A percentile compares a stretch with the other conserved stretches of the same genome.
These are phyloP conservation scores for Alectoris magna DNA, from an alignment of 2,797 vertebrate genomes.

Conservation along the genomic window DNA sequence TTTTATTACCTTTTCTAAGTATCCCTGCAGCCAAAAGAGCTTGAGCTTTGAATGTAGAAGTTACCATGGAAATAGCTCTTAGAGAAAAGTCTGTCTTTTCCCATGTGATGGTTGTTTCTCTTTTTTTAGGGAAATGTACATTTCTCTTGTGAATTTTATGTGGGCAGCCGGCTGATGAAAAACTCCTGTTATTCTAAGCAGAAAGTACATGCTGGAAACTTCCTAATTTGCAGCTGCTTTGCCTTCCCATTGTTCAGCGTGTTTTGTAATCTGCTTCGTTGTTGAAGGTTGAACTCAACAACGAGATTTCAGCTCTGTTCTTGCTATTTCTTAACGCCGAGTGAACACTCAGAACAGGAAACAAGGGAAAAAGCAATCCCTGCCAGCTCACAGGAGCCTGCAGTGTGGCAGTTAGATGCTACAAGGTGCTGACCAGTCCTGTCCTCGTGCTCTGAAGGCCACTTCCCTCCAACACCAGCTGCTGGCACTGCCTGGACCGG, in stretches of 20 bases:
- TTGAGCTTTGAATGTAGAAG: conserved; percentile 3
- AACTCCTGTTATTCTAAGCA: neutral
- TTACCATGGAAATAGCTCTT: conserved; percentile 60
- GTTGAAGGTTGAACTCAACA: neutral
- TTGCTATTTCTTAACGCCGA: neutral
- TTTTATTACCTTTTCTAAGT: neutral
- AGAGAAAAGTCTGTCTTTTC: neutral
- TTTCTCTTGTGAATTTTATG: neutral
- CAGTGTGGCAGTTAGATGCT: neutral
- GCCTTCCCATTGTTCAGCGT: neutral
- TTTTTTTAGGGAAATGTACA: neutral
- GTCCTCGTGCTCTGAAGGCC: too few species aligned
- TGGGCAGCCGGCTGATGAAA: neutral
- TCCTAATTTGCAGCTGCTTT: neutral
- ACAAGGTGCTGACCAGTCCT: neutral
- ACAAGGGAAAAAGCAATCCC: neutral
- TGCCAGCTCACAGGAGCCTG: neutral
- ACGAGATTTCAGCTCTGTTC: neutral
- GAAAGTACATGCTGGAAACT: neutral
- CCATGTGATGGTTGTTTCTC: neutral
- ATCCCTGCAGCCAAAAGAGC: conserved; percentile 36
- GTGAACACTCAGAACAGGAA: neutral
- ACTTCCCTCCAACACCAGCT: neutral
- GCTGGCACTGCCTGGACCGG: neutral
- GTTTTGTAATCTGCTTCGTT: neutral